Base-by-base conservation (phyloP, 1,140 invertebrate species). In the Helicoverpa zea region DNA sequence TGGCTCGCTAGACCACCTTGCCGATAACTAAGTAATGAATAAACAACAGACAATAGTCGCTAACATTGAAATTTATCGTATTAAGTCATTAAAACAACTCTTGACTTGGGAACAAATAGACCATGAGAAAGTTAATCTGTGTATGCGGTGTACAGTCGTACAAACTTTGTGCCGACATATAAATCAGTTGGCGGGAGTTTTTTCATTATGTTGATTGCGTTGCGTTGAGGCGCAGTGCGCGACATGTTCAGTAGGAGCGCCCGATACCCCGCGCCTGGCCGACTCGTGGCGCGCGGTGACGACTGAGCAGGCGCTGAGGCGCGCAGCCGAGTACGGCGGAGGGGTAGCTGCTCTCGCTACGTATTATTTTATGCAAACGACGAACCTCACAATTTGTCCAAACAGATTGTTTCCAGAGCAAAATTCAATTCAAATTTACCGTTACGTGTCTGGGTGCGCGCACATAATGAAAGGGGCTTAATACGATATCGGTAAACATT, bases 391-490 rank as follows among this genome's bases (percentile, higher is more conserved):
- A 88, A 84, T 88, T 91, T 89, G 87, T 87, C 80, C 87, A 90
- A 91, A 91, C 89, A 89, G 87, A 90, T 92, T 90, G 89, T 90
- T 90, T 92, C 86, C 87, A 84, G 18, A 30, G 85, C 82, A 81
- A 79, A 90, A 89, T 89, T 89, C 84, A 84, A 87, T 88, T 88
- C 83, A 79, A 86, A 86, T 89, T 85, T 83, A 85, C 86, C 77
- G 83, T 70, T 73, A 80, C 59, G 81, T 12, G 3, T 68, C 47
- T 61, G 29, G 16, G 51, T n/a, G 70, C 54, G 70, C 52, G 81
- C 83, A 84, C 86, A 89, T 74, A 56, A 74, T 74, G 70, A 74
- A 74, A 74, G 70, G 70, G 51, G 52, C 29, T 18, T 74, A 89
- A 89, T 84, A 81, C 81, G 80, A 81, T 83, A 86, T 88, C 81